phyloP scores from a whole-genome alignment of 1,140 invertebrate species.

The Lamellibrachia luymesi region DNA sequence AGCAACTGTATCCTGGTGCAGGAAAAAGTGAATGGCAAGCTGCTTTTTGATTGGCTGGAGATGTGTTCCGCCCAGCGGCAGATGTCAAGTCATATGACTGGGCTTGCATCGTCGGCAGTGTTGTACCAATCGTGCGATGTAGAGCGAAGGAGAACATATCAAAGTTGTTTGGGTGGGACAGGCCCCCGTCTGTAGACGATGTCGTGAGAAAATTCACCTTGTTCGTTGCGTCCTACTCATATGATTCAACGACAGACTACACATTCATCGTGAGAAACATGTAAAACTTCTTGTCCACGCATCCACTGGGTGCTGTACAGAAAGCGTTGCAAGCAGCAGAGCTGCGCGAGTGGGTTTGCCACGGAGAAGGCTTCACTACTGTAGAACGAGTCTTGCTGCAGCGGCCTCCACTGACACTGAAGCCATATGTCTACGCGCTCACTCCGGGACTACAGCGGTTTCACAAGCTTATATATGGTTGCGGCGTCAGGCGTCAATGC shows the following conservation, averaged over 20 bases:
- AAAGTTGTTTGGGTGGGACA: background rate
- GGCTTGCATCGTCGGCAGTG: constrained; percentile 12
- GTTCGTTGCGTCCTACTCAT: background rate
- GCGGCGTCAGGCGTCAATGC: background rate
- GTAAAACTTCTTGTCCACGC: constrained; percentile 11
- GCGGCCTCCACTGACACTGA: constrained; percentile 20
- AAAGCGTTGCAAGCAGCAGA: background rate
- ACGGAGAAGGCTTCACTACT: constrained; percentile 27
- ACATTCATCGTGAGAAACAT: constrained; percentile 6
- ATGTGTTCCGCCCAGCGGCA: background rate
- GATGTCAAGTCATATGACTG: background rate
- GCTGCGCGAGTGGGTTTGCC: constrained; percentile 28
- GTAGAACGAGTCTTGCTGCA: constrained; percentile 20
- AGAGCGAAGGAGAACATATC: background rate
- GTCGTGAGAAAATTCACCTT: constrained; percentile 14
- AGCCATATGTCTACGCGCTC: constrained; percentile 30
- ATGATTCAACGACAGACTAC: constrained; percentile 12
- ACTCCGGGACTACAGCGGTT: constrained; percentile 24
- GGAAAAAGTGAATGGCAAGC: constrained; percentile 7
- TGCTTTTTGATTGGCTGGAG: background rate
- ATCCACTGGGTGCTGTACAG: background rate
- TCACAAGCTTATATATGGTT: constrained; percentile 41
- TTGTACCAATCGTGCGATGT: constrained; percentile 11
- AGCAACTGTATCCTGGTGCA: background rate
- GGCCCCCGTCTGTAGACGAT: constrained; percentile 2